Evolutionary conservation across 2,797 vertebrate species (phyloP).

Genomic region (Cetoscarus ocellatus): DNA sequence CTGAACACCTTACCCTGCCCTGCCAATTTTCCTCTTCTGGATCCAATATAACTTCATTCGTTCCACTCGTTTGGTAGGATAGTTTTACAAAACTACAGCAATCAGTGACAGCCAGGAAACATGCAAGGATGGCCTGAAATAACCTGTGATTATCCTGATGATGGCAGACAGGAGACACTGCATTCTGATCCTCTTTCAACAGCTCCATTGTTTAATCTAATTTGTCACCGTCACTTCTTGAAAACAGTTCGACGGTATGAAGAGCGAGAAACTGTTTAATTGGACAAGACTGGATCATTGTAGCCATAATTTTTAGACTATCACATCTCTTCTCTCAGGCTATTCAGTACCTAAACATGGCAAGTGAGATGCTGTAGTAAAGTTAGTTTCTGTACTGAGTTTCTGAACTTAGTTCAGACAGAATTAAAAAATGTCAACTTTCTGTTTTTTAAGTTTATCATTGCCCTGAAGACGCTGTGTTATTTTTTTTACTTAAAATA

Average conservation of each 20-base stretch:
- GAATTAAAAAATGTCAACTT: background rate
- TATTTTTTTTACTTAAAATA: too few relatives aligned
- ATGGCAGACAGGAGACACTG: background rate
- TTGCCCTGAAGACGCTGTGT: too few relatives aligned
- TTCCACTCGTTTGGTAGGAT: background rate
- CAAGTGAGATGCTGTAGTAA: background rate
- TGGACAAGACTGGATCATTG: background rate
- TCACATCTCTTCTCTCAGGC: background rate
- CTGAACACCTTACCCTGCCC: too few relatives aligned
- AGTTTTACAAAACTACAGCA: background rate
- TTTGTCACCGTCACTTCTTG: too few relatives aligned
- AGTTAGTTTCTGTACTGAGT: background rate
- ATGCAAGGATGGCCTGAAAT: background rate
- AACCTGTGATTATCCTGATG: background rate
- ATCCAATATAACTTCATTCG: background rate
- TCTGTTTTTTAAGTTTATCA: background rate
- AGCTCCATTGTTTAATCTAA: too few relatives aligned
- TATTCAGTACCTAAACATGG: background rate
- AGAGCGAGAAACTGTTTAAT: too few relatives aligned
- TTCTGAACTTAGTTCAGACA: background rate
- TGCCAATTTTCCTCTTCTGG: background rate
- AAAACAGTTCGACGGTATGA: too few relatives aligned
- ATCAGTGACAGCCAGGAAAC: background rate
- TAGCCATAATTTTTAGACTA: background rate
- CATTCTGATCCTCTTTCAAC: background rate